These are phyloP conservation scores for Saccostrea echinata DNA, from an alignment of 1,140 invertebrate species.

Conservation along the genomic window DNA sequence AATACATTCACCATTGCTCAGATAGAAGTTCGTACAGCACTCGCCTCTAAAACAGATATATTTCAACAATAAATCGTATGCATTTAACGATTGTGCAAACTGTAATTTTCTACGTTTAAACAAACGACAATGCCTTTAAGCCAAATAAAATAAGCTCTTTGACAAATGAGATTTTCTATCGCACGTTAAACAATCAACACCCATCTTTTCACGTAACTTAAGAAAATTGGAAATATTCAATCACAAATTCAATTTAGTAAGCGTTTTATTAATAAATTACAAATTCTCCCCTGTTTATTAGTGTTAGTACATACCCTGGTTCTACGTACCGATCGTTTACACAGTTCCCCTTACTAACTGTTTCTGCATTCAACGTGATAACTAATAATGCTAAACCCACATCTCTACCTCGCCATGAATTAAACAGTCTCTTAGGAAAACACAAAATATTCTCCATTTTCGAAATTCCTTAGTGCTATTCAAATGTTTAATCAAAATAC, in stretches of 20 bases:
- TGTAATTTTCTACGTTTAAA: too few species aligned
- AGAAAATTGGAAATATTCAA: too few species aligned
- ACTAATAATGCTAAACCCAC: not conserved
- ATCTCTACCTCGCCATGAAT: not conserved
- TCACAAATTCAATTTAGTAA: too few species aligned
- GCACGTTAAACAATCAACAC: too few species aligned
- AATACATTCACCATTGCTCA: not conserved
- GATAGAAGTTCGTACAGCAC: not conserved
- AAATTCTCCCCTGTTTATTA: too few species aligned
- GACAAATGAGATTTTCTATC: too few species aligned
- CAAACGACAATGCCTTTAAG: too few species aligned
- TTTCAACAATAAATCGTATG: not conserved
- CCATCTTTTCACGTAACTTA: too few species aligned
- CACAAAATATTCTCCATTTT: not conserved
- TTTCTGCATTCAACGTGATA: slow-evolving; percentile 7
- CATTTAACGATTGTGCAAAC: not conserved
- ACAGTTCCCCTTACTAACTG: not conserved
- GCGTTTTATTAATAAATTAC: too few species aligned
- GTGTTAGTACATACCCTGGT: not conserved
- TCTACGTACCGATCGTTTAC: slow-evolving; percentile 12
- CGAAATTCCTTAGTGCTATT: too few species aligned
- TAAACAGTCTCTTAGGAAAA: not conserved
- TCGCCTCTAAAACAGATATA: not conserved
- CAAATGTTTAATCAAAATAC: too few species aligned
- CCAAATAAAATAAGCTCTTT: too few species aligned